Evolutionary conservation across 2,113 vertebrate genomes (phyloP).

Genomic region (Sinocyclocheilus anshuiensis): DNA sequence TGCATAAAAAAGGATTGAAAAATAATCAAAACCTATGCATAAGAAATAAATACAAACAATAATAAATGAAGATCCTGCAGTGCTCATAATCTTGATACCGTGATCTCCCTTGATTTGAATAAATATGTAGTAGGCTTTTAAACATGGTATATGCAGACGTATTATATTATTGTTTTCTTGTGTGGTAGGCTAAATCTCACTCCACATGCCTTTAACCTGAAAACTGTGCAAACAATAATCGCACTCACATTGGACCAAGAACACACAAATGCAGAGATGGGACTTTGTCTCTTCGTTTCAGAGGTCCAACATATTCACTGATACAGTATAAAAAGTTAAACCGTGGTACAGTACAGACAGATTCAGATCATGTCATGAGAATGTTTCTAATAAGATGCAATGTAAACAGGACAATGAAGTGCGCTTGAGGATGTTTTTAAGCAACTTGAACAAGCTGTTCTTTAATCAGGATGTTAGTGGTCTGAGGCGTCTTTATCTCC

Average conservation of each 20-base stretch:
- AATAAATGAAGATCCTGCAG: not conserved
- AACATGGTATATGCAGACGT: not conserved
- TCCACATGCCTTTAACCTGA: not conserved
- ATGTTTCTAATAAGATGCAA: not conserved
- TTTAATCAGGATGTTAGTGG: not conserved
- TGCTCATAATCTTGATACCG: not conserved
- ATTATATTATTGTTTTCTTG: not conserved
- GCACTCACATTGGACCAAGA: not conserved
- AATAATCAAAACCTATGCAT: not conserved
- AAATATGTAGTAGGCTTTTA: not conserved
- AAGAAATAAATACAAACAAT: not conserved
- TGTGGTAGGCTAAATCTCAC: not conserved
- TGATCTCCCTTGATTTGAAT: not conserved
- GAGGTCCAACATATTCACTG: not conserved
- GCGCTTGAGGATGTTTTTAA: not conserved
- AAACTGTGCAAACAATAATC: not conserved
- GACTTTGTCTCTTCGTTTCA: not conserved
- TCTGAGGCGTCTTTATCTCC: not conserved
- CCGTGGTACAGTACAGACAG: not conserved
- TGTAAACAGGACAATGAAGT: not conserved
- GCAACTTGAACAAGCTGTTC: not conserved
- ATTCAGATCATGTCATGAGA: not conserved
- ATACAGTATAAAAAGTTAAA: not conserved
- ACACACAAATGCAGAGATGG: not conserved
- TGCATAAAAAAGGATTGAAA: not conserved